Evolutionary conservation across 2,113 vertebrate species (phyloP).

Genomic region (Neogale vison): DNA sequence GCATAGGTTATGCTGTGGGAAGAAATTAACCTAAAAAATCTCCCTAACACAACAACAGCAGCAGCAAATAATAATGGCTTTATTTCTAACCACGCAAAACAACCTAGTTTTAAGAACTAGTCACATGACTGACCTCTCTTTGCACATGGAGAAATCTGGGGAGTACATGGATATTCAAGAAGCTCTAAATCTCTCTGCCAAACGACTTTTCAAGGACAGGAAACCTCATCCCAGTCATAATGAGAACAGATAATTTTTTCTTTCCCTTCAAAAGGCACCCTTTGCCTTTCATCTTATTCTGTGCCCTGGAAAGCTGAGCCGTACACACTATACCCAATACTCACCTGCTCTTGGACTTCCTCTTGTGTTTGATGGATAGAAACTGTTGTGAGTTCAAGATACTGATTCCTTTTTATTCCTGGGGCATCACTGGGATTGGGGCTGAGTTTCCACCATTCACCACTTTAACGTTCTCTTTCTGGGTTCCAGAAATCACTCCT

Average conservation of each 20-base stretch:
- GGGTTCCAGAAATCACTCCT: neutral
- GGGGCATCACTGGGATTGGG: neutral
- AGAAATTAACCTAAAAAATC: neutral
- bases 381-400: neutral
- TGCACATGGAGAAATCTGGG: neutral
- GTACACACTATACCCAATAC: no score
- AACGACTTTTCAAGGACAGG: neutral
- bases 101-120: neutral
- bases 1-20: neutral
- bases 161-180: neutral
- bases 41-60: neutral
- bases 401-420: neutral
- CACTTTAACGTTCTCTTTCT: neutral
- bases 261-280: neutral
- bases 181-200: neutral
- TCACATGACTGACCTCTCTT: neutral
- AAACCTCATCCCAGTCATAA: neutral
- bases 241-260: neutral
- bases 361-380: neutral
- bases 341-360: neutral
- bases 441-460: neutral
- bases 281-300: neutral
- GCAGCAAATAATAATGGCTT: neutral
- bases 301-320: neutral
- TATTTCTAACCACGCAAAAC: neutral